Evolutionary conservation across 1,140 invertebrate species (phyloP), one percentile per base, ranked within the genome.

Genomic region (Mylabris phalerata): DNA sequence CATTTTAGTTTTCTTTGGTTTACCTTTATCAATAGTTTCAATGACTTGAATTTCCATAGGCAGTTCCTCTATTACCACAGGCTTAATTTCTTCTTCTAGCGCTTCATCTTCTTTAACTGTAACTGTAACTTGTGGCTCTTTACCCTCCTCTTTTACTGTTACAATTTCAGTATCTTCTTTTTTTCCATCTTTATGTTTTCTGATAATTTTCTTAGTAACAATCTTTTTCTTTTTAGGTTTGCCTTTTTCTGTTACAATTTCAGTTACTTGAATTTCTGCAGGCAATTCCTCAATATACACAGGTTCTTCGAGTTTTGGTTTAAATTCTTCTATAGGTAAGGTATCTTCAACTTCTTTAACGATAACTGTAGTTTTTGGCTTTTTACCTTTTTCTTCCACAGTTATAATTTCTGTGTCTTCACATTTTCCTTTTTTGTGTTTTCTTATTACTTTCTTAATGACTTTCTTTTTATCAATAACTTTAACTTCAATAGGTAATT

Each of bases 111-210:
- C 70, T 5, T 72, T 75, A 26, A 75, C 68, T 6, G 74, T 71
- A 55, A 75, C 74, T 25, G 66, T 68, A 24, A 64, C 73, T 65
- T 66, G 44, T 10, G 70, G 69, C 67, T 71, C 57, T 66, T 76
- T 70, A 54, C 69, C 71, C 66, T 77, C 72, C 65, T 76, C 75
- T 67, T 77, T 73, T 27, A 77, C 67, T 27, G 77, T 76, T 26
- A 75, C 75, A 50, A 76, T 75, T 65, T 78, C 73, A 1, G 71
- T 75, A 4, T 75, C 66, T 65, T 78, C 71, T 59, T 76, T 62
- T 57, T 73, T 67, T 27, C 59, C 63, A 25, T 66, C 71, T 27
- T 58, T 65, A 0, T 63, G 57, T 55, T 70, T 73, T 51, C 67
- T 73, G 0, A 71, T 67, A 11, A 65, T 57, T 46, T 67, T 62